Base-by-base conservation (phyloP, 2,888 invertebrate genomes). In the Candidula unifasciata region DNA sequence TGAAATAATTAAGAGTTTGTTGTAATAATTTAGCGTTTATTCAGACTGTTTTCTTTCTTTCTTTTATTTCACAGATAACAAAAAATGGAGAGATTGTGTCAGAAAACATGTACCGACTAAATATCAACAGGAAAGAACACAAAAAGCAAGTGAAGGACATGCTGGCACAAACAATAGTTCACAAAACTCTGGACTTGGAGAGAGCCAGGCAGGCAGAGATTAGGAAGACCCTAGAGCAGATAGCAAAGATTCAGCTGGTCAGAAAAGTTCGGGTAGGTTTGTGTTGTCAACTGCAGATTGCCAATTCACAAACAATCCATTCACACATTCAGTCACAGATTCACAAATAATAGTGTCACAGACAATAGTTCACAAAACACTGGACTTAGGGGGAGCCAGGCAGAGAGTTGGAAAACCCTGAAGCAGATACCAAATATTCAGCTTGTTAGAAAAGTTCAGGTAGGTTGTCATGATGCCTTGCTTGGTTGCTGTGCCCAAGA, bases 381-480 rank as follows among this genome's bases (percentile, higher is more conserved):
- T 93, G n/a, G 93, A 93, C 85, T 88, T 93, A 73, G 93, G 93
- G 85, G 87, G 93, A 57, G 88, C 88, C 44, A 86, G 93, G 79
- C 92, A 93, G 90, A 91, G 80, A 93, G 94, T 30, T 90, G 91
- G 69, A 89, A 90, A 60, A 93, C 93, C 84, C 88, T 94, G 37
- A 93, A 94, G 81, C 93, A 94, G 85, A 93, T 93, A 52, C 90
- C 93, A 0, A 94, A 93, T 83, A 92, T 94, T 66, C 93, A 94
- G 87, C 88, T 93, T n/a, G 93, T 94, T 33, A 87, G 91, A 35
- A 87, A 92, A 89, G 93, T 94, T 0, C 86, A 91, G 90, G 93
- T 94, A 89, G 88, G 92, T 80, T 30, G 60, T 16, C 30, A n/a
- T n/a, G n/a, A n/a, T n/a, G n/a, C n/a, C n/a, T n/a, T n/a, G n/a